These are phyloP conservation scores for Hermodice carunculata DNA, from an alignment of 2,888 invertebrate species.

Conservation along the genomic window DNA sequence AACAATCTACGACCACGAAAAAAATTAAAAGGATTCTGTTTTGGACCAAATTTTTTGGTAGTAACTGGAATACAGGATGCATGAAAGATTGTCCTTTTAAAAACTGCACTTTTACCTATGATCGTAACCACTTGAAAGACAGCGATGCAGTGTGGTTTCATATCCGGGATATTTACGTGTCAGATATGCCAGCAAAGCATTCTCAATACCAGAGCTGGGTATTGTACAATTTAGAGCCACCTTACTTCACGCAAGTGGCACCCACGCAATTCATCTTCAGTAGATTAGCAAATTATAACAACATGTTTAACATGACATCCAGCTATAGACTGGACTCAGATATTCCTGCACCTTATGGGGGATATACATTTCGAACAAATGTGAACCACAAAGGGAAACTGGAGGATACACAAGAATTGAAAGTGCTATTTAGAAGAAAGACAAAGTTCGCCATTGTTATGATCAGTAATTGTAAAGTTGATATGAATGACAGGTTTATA, in stretches of 20 bases:
- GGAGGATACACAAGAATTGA: neutral
- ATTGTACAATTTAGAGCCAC: neutral
- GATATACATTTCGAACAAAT: too few species aligned
- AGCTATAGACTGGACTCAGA: neutral
- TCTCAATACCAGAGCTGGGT: neutral
- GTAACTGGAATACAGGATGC: too few species aligned
- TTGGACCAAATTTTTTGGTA: too few species aligned
- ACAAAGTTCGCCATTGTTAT: neutral
- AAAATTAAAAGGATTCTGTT: too few species aligned
- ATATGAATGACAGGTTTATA: neutral
- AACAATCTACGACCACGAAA: too few species aligned
- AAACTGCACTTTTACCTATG: neutral
- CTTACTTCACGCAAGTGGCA: neutral
- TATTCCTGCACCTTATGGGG: slow-evolving; percentile 1
- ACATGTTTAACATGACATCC: neutral
- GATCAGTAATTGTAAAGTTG: neutral
- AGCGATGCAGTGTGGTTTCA: neutral
- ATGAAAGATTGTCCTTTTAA: too few species aligned
- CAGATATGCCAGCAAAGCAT: neutral
- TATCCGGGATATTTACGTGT: neutral
- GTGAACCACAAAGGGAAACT: too few species aligned
- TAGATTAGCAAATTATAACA: neutral
- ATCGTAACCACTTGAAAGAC: neutral
- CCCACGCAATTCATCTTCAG: too few species aligned
- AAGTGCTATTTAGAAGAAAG: neutral